Base-by-base conservation (phyloP, 2,797 vertebrate genomes). In the Alectoris magna region DNA sequence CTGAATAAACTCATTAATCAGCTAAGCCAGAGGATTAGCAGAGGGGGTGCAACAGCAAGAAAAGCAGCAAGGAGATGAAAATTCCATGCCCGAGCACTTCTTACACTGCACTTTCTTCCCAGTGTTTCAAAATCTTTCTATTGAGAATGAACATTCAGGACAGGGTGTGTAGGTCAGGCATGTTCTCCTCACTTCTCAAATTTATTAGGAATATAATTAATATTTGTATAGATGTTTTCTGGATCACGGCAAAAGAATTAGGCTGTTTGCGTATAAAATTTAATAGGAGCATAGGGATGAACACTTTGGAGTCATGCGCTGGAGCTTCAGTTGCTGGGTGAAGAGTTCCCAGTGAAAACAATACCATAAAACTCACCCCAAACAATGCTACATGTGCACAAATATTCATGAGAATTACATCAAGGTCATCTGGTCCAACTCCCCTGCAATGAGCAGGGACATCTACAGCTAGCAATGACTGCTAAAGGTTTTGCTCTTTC, bases 121-220 rank as follows among this genome's bases (percentile, higher is more conserved):
- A 83, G 31, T 16, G 19, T 69, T 91, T 90, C 38, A 43, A 79
- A 76, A 18, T 51, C 36, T 59, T 84, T 76, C 53, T 3, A 5
- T 73, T 43, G 46, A 49, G 13, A 73, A 71, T 36, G 66, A 69
- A 71, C 38, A 60, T 46, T 68, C 22, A 71, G n/a, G 55, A 41
- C 62, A 55, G 38, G 38, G 31, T 0, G 0, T 22, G 31, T 67
- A 44, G n/a, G 27, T 73, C 79, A 83, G 56, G 34, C 7, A 46
- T 16, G 34, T 53, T 84, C 12, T 90, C 51, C 56, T 71, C 48
- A 46, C 31, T 38, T 68, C 68, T 24, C 34, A 29, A 49, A 53
- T 71, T 90, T 79, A 17, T 49, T 70, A 64, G 36, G 13, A 76
- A 64, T 14, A 14, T 27, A 70, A 39, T 8, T 49, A 53, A 0